Conservation (phyloP, 2,113 vertebrate genomes). For the Pipa parva region DNA sequence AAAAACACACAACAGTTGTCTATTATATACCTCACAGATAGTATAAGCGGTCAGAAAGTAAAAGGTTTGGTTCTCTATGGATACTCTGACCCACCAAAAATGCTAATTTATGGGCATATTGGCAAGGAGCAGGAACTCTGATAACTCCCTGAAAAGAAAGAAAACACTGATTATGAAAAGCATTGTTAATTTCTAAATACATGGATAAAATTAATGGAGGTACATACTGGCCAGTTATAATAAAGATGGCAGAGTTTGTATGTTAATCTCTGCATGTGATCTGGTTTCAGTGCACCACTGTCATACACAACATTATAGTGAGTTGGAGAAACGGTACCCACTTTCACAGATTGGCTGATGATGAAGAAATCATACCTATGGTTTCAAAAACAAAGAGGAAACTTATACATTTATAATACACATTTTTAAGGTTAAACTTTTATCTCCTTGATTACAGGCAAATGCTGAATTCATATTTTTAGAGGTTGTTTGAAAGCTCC, state of each 20-base stretch:
- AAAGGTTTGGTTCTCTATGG: constrained; percentile 72
- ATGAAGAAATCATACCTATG: constrained; percentile 92
- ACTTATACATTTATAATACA: too few relatives aligned
- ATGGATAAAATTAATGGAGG: neutral
- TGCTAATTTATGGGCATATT: constrained; percentile 91
- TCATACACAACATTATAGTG: constrained; percentile 93
- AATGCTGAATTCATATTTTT: too few relatives aligned
- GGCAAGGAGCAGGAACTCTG: constrained; percentile 89
- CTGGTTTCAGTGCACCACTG: constrained; percentile 83
- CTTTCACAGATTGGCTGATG: constrained; percentile 80
- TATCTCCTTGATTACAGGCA: too few relatives aligned
- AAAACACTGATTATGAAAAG: neutral
- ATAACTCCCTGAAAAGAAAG: constrained; percentile 72
- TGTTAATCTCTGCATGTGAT: constrained; percentile 87
- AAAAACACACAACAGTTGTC: neutral
- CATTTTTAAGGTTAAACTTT: too few relatives aligned
- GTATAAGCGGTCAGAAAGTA: constrained; percentile 78
- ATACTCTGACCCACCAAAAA: constrained; percentile 91
- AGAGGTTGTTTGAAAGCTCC: too few relatives aligned
- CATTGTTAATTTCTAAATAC: neutral
- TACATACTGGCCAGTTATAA: constrained; percentile 91
- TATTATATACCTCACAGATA: constrained; percentile 72
- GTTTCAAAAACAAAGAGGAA: neutral
- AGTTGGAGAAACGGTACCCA: constrained; percentile 80
- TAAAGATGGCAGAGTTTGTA: constrained; percentile 96